Evolutionary conservation across 2,888 invertebrate species (phyloP).

Genomic region (Trypoxylon attenuatum): DNA sequence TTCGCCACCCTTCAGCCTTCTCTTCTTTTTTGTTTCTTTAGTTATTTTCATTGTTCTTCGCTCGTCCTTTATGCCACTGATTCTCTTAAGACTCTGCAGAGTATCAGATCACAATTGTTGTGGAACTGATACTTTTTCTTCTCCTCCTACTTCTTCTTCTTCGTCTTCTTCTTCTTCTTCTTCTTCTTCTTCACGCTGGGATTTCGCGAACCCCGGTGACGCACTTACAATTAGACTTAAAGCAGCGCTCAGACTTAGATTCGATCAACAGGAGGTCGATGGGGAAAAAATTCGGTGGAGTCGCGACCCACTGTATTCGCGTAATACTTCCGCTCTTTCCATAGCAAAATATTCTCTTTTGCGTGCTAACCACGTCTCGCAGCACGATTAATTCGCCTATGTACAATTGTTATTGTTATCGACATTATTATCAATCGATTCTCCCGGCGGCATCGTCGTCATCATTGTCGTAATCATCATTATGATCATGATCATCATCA

Average conservation of each 20-base stretch:
- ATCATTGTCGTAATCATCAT: too few species aligned
- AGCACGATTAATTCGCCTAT: conserved; percentile 28
- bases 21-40: not conserved
- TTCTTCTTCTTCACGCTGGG: not conserved
- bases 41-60: not conserved
- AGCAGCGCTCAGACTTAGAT: not conserved
- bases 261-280: conserved; percentile 9
- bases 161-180: not conserved
- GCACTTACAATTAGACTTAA: not conserved
- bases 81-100: too few species aligned
- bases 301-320: conserved; percentile 7
- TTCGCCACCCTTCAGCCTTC: not conserved
- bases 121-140: not conserved
- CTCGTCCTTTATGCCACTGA: too few species aligned
- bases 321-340: conserved; percentile 21
- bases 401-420: conserved; percentile 34
- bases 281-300: conserved; percentile 6
- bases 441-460: too few species aligned
- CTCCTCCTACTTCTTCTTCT: not conserved
- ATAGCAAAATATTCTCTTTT: conserved; percentile 60
- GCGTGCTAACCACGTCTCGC: conserved; percentile 16
- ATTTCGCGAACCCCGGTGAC: not conserved
- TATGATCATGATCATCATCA: too few species aligned
- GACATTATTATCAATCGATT: conserved; percentile 32
- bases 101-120: too few species aligned